Percentiles rank a stretch among this genome's conserved stretches.
phyloP scores from a whole-genome alignment of 2,797 vertebrate species.

The Sebastes ruberrimus region DNA sequence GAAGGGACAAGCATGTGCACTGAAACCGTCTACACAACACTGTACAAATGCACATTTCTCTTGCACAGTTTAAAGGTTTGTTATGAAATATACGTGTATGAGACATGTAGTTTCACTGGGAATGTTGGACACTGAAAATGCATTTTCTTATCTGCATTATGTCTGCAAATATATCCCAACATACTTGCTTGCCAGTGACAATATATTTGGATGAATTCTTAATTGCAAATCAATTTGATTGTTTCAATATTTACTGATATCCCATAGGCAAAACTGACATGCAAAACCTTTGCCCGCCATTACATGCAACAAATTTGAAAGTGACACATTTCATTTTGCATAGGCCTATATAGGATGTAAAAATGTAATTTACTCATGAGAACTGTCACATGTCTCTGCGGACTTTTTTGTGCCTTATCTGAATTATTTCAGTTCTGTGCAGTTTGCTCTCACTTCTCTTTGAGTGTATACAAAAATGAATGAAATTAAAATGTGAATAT shows the following conservation, averaged over 20 bases:
- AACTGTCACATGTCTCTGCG: background rate
- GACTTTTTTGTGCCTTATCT: background rate
- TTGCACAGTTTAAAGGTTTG: background rate
- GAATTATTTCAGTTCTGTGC: background rate
- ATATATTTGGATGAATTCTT: background rate
- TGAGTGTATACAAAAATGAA: background rate
- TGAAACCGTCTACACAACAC: background rate
- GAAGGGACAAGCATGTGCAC: conserved; percentile 1
- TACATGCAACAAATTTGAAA: background rate
- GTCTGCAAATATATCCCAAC: background rate
- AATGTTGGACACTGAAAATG: background rate
- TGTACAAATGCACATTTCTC: background rate
- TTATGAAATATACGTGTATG: background rate
- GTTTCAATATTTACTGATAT: background rate
- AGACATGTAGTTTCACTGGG: background rate
- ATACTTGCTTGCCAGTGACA: background rate
- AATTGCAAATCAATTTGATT: background rate
- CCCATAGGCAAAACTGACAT: too few species aligned
- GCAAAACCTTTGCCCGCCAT: background rate
- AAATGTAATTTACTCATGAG: background rate
- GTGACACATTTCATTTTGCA: background rate
- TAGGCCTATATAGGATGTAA: background rate
- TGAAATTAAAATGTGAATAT: background rate
- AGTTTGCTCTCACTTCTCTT: background rate
- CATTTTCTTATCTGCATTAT: background rate